Conservation (phyloP, 1,140 invertebrate species). For the Papilio dardanus region DNA sequence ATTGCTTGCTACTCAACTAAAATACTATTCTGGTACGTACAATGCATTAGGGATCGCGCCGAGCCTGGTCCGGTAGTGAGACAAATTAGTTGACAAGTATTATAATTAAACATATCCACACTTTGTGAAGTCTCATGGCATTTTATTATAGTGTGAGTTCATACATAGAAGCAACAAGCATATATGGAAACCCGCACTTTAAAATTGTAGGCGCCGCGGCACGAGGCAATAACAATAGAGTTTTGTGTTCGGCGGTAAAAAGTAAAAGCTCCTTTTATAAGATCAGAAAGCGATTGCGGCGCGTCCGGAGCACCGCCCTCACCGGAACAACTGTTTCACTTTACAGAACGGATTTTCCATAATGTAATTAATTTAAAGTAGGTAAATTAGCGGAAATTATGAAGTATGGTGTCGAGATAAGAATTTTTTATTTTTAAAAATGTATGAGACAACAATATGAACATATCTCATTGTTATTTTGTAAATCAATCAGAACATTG, state of each 20-base stretch:
- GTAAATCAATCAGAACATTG: constrained; percentile 4
- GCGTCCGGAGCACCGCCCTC: neutral
- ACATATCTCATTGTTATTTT: neutral
- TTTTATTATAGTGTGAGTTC: too few relatives aligned
- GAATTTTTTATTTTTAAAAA: too few relatives aligned
- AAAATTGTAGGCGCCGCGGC: neutral
- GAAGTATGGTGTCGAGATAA: too few relatives aligned
- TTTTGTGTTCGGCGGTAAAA: constrained; percentile 7
- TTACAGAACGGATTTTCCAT: neutral
- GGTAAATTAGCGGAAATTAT: neutral
- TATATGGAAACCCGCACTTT: neutral
- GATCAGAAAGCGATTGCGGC: neutral
- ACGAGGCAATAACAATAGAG: constrained; percentile 7
- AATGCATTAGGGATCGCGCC: too few relatives aligned
- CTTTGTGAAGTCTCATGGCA: too few relatives aligned
- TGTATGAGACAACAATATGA: neutral
- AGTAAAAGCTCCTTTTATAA: neutral
- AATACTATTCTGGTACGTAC: too few relatives aligned
- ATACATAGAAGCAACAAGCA: neutral
- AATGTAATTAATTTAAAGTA: neutral
- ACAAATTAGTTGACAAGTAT: too few relatives aligned
- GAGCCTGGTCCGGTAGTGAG: too few relatives aligned
- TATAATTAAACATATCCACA: too few relatives aligned
- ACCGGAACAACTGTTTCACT: neutral
- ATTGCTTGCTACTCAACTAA: too few relatives aligned